These are phyloP conservation scores for Brachionus rubens DNA, from an alignment of 1,140 invertebrate species.

Conservation along the genomic window DNA sequence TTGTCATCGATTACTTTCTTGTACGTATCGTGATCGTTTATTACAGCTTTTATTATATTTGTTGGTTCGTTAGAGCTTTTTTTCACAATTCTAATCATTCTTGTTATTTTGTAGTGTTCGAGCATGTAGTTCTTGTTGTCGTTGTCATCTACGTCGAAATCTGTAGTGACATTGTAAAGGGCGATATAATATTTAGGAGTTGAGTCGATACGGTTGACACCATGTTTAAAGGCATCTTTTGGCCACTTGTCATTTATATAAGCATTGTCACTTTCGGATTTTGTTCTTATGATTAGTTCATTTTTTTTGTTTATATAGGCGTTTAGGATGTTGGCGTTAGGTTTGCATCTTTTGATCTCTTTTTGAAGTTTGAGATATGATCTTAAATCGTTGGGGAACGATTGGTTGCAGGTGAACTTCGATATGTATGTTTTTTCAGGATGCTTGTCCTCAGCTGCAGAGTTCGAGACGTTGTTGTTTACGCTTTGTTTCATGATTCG, in stretches of 20 bases:
- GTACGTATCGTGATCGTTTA: not conserved
- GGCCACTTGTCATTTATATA: slow-evolving; percentile 1
- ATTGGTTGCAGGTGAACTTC: not conserved
- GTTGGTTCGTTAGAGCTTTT: not conserved
- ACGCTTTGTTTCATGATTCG: not conserved
- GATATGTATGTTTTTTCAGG: not conserved
- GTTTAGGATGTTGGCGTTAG: not conserved
- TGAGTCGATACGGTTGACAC: not conserved
- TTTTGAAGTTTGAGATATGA: not conserved
- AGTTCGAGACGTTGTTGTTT: not conserved
- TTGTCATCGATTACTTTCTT: not conserved
- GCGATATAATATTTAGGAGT: not conserved
- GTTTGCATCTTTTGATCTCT: not conserved
- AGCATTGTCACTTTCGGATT: not conserved
- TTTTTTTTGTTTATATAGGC: slow-evolving; percentile 19
- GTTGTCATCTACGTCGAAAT: not conserved
- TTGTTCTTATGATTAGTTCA: not conserved
- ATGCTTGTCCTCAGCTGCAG: not conserved
- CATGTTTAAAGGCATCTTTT: not conserved
- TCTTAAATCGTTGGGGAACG: not conserved
- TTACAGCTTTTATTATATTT: not conserved
- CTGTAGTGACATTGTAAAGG: not conserved
- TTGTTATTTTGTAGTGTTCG: not conserved
- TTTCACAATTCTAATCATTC: slow-evolving; percentile 9
- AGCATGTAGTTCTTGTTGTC: not conserved